Conservation (phyloP, 2,113 vertebrate genomes). For the Austrofundulus limnaeus region DNA sequence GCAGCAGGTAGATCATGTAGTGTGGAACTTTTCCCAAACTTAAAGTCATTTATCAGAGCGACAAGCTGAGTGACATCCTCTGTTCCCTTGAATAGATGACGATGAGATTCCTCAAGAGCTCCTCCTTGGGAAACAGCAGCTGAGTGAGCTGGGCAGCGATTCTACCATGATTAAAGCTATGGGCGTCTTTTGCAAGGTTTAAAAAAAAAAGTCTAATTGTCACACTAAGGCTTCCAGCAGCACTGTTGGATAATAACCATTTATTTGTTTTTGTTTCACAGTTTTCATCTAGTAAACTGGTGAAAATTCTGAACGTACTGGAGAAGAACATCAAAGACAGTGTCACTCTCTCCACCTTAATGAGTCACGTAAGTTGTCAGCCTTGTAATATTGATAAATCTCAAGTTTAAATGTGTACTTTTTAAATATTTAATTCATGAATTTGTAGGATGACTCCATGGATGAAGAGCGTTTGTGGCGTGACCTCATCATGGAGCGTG, state of each 20-base stretch:
- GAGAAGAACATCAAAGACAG: slow-evolving; percentile 99
- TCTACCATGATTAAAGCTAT: slow-evolving; percentile 98
- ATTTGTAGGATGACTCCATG: slow-evolving; percentile 88
- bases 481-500: slow-evolving; percentile 96
- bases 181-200: slow-evolving; percentile 93
- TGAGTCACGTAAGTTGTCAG: slow-evolving; percentile 87
- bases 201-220: slow-evolving; percentile 16
- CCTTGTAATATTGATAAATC: background rate
- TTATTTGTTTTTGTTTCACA: slow-evolving; percentile 60
- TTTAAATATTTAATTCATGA: background rate
- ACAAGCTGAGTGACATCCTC: background rate
- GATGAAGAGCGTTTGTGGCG: slow-evolving; percentile 96
- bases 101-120: slow-evolving; percentile 96
- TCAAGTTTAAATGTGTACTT: background rate
- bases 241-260: background rate
- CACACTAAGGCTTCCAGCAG: slow-evolving; percentile 2
- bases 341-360: slow-evolving; percentile 90
- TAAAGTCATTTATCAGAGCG: background rate
- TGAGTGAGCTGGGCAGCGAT: slow-evolving; percentile 91
- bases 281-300: slow-evolving; percentile 91
- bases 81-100: slow-evolving; percentile 39
- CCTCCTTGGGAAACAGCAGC: slow-evolving; percentile 92
- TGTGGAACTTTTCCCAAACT: background rate
- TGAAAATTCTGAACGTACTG: slow-evolving; percentile 92
- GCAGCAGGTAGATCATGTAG: slow-evolving; percentile 82